Base-by-base conservation (phyloP, 2,888 invertebrate genomes). In the Pteria penguin region DNA sequence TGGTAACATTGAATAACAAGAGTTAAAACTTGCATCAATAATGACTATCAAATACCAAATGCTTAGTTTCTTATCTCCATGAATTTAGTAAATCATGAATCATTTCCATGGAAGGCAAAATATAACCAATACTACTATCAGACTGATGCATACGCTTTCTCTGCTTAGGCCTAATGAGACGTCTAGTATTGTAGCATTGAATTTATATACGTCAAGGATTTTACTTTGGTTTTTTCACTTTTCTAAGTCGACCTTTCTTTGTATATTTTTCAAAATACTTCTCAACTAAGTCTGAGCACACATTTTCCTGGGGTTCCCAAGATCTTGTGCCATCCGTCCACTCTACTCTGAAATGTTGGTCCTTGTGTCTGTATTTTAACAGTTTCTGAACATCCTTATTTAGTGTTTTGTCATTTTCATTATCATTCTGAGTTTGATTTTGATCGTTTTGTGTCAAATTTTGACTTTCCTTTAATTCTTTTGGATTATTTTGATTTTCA, bases 261-360 rank as follows among this genome's bases (percentile, higher is more conserved):
- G n/a, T n/a, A n/a, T n/a, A n/a, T n/a, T n/a, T 22, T 0, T 57
- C 57, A 22, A 57, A 57, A 22, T 57, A 57, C 22, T 57, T 5
- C 22, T 57, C 57, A 18, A 57, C 57, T 57, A 57, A 57, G 22
- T 57, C 57, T 57, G 57, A 22, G 57, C 57, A 22, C 8, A 57
- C 22, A 22, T 57, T 57, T 57, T 57, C 57, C 5, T 57, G 57
- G 14, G 57, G 57, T 57, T 57, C 57, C 57, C 57, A 57, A 57
- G 57, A 18, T 57, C 57, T 57, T 57, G 57, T 18, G 5, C 57
- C 57, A 57, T 57, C 57, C 8, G 57, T 57, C 57, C 57, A 57
- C 22, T 57, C 57, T 18, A 57, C 22, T 57, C 57, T 11, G 24
- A 57, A 57, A 18, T 60, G 60, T 29, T 60, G 60, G 26, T 26